Conservation (phyloP, 2,797 vertebrate genomes). For the Ctenopoma kingsleyae region DNA sequence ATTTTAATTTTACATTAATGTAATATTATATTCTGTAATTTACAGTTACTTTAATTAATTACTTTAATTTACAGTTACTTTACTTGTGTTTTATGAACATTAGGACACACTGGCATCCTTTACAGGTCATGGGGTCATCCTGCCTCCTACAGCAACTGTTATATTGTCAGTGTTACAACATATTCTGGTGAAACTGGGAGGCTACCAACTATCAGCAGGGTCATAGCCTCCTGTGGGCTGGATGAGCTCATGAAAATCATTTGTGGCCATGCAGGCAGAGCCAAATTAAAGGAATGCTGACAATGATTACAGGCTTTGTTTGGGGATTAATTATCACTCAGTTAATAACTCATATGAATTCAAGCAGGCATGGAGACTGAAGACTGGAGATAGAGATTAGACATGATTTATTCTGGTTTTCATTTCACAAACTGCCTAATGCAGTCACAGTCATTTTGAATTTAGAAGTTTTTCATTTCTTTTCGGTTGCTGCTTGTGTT, state of each 20-base stretch:
- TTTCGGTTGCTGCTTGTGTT: not conserved
- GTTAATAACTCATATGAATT: slow-evolving; percentile 34
- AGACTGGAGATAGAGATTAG: not conserved
- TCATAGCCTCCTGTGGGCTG: slow-evolving; percentile 9
- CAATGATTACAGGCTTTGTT: slow-evolving; percentile 23
- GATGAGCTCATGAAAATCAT: slow-evolving; percentile 18
- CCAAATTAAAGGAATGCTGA: slow-evolving; percentile 39
- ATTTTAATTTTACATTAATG: too few species aligned
- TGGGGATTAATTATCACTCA: slow-evolving; percentile 34
- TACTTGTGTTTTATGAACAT: too few species aligned
- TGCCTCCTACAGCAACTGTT: not conserved
- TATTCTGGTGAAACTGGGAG: slow-evolving; percentile 5
- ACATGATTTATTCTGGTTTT: not conserved
- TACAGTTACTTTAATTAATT: too few species aligned
- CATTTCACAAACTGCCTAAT: not conserved
- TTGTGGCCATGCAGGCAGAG: slow-evolving; percentile 19
- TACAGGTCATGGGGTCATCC: too few species aligned
- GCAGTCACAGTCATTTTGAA: not conserved
- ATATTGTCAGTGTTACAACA: not conserved
- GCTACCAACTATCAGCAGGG: slow-evolving; percentile 7
- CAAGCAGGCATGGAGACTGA: not conserved
- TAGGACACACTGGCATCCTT: too few species aligned
- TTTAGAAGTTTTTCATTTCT: too few species aligned
- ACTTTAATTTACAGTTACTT: too few species aligned
- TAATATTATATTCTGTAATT: too few species aligned